phyloP scores from a whole-genome alignment of 2,888 invertebrate genomes.

The Lingula anatina region DNA sequence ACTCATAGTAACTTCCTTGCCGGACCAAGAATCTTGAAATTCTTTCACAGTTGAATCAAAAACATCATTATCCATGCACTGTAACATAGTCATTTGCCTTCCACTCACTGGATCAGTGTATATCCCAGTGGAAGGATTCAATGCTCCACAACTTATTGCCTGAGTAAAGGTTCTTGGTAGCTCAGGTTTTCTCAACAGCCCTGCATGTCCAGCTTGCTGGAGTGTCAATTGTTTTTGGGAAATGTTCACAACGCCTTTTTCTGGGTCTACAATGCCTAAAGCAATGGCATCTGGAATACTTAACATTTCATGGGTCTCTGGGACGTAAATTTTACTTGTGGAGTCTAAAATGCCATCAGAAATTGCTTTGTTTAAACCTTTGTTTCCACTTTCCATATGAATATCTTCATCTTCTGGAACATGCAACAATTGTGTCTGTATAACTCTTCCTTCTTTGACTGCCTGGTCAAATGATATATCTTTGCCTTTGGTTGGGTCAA shows the following conservation, averaged over 20 bases:
- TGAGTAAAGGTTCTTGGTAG: not conserved
- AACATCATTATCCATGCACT: not conserved
- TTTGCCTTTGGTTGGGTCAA: constrained; percentile 22
- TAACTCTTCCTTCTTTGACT: constrained; percentile 67
- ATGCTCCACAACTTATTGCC: constrained; percentile 57
- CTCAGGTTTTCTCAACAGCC: constrained; percentile 8
- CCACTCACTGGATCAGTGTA: constrained; percentile 73
- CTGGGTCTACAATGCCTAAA: constrained; percentile 66
- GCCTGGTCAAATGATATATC: constrained; percentile 70
- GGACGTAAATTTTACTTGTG: not conserved
- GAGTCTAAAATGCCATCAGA: not conserved
- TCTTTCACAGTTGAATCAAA: not conserved
- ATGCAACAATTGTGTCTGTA: no score
- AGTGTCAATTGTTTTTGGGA: constrained; percentile 12
- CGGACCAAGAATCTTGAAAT: constrained; percentile 63
- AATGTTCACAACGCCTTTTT: constrained; percentile 11
- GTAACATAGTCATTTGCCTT: not conserved
- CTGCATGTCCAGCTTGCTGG: constrained; percentile 14
- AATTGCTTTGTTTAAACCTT: no score
- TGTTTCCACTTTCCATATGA: no score
- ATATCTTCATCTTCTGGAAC: no score
- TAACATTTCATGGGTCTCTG: constrained; percentile 55
- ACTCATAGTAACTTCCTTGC: constrained; percentile 66
- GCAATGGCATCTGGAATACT: constrained; percentile 88
- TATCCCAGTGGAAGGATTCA: constrained; percentile 73